phyloP scores from a whole-genome alignment of 2,888 invertebrate species.

The Macropis europaea region DNA sequence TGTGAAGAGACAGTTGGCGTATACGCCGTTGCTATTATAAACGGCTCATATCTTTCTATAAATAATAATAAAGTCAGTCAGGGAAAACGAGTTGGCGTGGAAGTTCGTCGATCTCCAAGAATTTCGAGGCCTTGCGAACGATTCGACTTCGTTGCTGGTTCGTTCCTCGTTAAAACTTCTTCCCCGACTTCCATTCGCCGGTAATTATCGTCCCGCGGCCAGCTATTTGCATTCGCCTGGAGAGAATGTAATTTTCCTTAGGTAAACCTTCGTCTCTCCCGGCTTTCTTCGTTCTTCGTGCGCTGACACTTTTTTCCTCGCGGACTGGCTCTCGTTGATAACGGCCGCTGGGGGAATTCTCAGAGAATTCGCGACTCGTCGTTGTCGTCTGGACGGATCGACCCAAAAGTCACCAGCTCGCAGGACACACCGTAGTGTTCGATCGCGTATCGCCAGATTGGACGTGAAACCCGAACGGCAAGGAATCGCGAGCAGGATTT shows the following conservation, averaged over 20 bases:
- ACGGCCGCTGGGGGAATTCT: too few species aligned
- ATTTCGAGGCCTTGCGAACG: not conserved
- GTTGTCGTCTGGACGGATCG: not conserved
- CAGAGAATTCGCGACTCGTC: too few species aligned
- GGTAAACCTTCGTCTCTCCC: slow-evolving; percentile 7
- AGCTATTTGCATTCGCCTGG: slow-evolving; percentile 32
- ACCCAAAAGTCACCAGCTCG: not conserved
- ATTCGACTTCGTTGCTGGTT: not conserved
- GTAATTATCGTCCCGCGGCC: slow-evolving; percentile 36
- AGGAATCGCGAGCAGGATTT: too few species aligned
- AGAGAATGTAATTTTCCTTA: slow-evolving; percentile 41
- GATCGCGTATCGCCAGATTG: not conserved
- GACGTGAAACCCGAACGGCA: too few species aligned
- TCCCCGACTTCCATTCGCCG: not conserved
- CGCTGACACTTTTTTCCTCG: not conserved
- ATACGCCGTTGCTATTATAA: too few species aligned
- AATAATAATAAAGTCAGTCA: too few species aligned
- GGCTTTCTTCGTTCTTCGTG: not conserved
- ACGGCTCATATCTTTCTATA: too few species aligned
- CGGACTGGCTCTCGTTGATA: not conserved
- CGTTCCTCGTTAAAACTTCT: slow-evolving; percentile 43
- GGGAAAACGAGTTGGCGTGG: not conserved
- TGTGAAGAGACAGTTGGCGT: too few species aligned
- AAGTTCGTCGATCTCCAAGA: slow-evolving; percentile 16
- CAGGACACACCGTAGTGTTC: not conserved